Evolutionary conservation across 2,113 vertebrate species (phyloP).

Genomic region (Megatriorchis doriae): DNA sequence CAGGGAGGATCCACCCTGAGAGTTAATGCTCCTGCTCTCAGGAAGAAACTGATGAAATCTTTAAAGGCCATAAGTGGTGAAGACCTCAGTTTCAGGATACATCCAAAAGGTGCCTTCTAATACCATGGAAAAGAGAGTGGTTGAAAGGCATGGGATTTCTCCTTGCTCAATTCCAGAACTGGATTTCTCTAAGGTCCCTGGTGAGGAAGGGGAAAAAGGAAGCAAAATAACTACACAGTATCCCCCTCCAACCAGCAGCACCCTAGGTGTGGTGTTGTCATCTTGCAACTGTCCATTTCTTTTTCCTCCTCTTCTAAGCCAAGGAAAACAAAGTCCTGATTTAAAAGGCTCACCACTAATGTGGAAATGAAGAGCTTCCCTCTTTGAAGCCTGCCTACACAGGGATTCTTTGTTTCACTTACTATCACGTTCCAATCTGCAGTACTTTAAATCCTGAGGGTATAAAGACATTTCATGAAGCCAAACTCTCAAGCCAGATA

Average conservation of each 20-base stretch:
- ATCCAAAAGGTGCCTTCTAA: background rate
- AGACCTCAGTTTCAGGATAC: background rate
- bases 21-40: background rate
- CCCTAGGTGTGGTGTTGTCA: background rate
- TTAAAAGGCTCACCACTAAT: background rate
- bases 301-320: background rate
- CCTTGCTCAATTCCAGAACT: background rate
- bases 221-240: background rate
- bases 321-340: background rate
- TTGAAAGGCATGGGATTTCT: background rate
- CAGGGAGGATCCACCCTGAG: background rate
- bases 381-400: background rate
- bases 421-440: background rate
- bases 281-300: background rate
- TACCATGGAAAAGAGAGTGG: background rate
- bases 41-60: background rate
- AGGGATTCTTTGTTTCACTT: background rate
- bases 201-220: background rate
- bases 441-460: background rate
- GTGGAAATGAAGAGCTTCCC: background rate
- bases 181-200: background rate
- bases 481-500: background rate
- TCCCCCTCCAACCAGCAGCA: background rate
- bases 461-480: background rate
- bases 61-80: background rate